A percentile compares a stretch with the other conserved stretches of the same genome.
These are phyloP conservation scores for Andrena camellia DNA, from an alignment of 2,888 invertebrate genomes.

Conservation along the genomic window DNA sequence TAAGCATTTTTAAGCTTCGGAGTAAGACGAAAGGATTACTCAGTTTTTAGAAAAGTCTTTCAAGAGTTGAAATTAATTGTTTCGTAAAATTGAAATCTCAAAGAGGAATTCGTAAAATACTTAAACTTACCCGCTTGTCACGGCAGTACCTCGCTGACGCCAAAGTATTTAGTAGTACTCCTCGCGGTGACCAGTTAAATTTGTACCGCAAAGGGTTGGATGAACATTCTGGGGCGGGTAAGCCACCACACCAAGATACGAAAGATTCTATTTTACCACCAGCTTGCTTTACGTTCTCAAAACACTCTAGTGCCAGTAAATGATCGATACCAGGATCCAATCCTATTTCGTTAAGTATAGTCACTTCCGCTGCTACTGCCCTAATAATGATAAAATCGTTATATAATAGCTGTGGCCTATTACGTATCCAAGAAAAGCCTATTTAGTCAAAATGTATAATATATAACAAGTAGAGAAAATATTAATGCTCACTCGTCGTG, in stretches of 20 bases:
- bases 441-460: too few species aligned
- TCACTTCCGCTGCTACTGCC: slow-evolving; percentile 95
- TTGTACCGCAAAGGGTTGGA: slow-evolving; percentile 96
- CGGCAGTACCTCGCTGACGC: slow-evolving; percentile 95
- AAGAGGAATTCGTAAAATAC: not conserved
- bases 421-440: too few species aligned
- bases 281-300: slow-evolving; percentile 94
- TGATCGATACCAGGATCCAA: slow-evolving; percentile 99
- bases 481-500: slow-evolving; percentile 89
- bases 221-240: slow-evolving; percentile 98
- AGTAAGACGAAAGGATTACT: too few species aligned
- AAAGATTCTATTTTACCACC: slow-evolving; percentile 98
- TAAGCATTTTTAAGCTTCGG: too few species aligned
- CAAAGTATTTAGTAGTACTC: slow-evolving; percentile 95
- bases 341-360: slow-evolving; percentile 98
- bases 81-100: not conserved
- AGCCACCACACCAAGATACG: slow-evolving; percentile 98
- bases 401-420: not conserved
- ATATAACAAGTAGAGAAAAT: not conserved
- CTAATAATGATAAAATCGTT: slow-evolving; percentile 84
- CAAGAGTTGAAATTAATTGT: not conserved
- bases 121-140: slow-evolving; percentile 89
- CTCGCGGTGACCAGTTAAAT: slow-evolving; percentile 98
- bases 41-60: too few species aligned
- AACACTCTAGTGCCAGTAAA: slow-evolving; percentile 97